Evolutionary conservation across 2,888 invertebrate species (phyloP), one percentile per base, ranked within the genome.

Genomic region (Aspidiotus destructor): DNA sequence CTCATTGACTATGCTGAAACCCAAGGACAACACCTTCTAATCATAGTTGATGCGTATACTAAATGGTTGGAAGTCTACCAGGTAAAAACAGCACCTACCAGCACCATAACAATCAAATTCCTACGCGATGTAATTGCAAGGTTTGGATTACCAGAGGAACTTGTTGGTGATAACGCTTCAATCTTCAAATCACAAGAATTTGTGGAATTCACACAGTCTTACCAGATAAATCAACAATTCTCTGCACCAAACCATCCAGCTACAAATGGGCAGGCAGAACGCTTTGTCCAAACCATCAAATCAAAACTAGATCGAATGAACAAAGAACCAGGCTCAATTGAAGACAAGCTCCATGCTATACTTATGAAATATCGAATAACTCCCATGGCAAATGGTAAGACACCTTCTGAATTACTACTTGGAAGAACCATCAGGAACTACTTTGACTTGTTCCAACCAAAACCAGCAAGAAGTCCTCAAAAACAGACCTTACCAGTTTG

Each of bases 91-190:
- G 28, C 44, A 28, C 55, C 57, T 5, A 65, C 65, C 28, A 44
- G 55, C 6, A 15, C 40, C 41, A 54, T n/a, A 17, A 54, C 61
- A 53, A 54, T 67, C 15, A n/a, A 70, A n/a, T 54, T 61, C 15
- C 57, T 70, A 8, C 44, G 16, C 42, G 57, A 67, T 11, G 15
- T 67, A 17, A 54, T 67, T 41, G 11, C 48, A 8, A 40, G 62
- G 15, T 70, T 67, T 55, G 67, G 67, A 11, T n/a, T 61, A 41
- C 67, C 67, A 55, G 28, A 28, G 1, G 3, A 42, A 8, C 1
- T 70, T 10, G 68, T 63, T 1, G 62, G 68, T 52, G 62, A 70
- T 44, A 70, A 65, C 42, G 65, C 65, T n/a, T 11, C n/a, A 2
- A 60, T 58, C 17, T 67, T 67, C 42, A 58, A 13, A 9, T 67